A percentile compares a stretch with the other conserved stretches of the same genome.
Conservation (phyloP, 2,797 vertebrate species). For the Hemibagrus guttatus region DNA sequence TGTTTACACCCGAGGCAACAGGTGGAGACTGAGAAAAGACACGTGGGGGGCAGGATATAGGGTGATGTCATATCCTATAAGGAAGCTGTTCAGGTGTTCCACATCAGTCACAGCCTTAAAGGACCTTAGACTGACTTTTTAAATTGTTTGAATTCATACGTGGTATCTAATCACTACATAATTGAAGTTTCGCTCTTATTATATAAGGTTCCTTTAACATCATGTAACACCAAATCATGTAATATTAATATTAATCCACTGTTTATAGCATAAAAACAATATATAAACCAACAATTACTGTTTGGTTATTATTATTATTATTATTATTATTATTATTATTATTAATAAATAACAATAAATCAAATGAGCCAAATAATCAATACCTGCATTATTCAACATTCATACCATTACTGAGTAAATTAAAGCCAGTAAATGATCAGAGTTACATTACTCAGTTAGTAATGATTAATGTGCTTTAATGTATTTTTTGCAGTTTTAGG, state of each 20-base stretch:
- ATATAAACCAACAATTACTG: not conserved
- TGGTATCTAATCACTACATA: not conserved
- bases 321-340: too few species aligned
- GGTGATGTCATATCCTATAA: constrained; percentile 69
- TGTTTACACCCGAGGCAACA: constrained; percentile 58
- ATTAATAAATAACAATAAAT: not conserved
- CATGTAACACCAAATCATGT: not conserved
- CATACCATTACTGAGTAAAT: not conserved
- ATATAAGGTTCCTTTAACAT: not conserved
- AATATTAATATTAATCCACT: not conserved
- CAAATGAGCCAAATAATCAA: not conserved
- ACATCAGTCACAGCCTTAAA: constrained; percentile 47
- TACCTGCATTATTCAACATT: not conserved
- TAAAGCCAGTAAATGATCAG: not conserved
- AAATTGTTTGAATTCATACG: not conserved
- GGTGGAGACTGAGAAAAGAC: constrained; percentile 53
- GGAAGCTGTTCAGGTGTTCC: constrained; percentile 69
- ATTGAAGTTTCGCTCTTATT: not conserved
- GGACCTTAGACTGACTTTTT: not conserved
- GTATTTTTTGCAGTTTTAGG: not conserved
- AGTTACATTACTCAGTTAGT: too few species aligned
- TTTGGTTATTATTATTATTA: not conserved
- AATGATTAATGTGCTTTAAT: not conserved
- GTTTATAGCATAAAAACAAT: not conserved
- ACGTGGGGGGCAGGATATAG: constrained; percentile 68